These are phyloP conservation scores for Lydus trimaculatus DNA, from an alignment of 2,888 invertebrate genomes.

Conservation along the genomic window DNA sequence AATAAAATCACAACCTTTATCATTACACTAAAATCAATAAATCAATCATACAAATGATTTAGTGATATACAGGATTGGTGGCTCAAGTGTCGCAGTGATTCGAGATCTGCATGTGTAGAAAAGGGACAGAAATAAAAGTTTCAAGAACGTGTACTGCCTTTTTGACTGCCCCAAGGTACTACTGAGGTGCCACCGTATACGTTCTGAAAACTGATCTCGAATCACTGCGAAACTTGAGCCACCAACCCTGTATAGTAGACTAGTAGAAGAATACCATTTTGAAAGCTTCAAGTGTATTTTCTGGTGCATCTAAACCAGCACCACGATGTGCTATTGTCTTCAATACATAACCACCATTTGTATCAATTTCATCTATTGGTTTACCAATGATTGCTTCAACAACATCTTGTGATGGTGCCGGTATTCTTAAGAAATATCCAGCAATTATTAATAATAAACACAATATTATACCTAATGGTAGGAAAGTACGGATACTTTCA, in stretches of 20 bases:
- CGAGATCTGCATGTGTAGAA: too few relatives aligned
- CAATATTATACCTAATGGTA: slow-evolving; percentile 52
- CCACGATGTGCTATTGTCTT: slow-evolving; percentile 78
- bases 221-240: too few relatives aligned
- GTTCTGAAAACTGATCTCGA: too few relatives aligned
- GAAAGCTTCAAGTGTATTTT: slow-evolving; percentile 79
- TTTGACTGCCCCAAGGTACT: too few relatives aligned
- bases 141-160: too few relatives aligned
- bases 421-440: slow-evolving; percentile 64
- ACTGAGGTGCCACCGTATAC: too few relatives aligned
- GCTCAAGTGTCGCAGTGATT: too few relatives aligned
- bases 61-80: too few relatives aligned
- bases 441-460: slow-evolving; percentile 43
- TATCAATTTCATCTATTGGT: slow-evolving; percentile 61
- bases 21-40: not conserved
- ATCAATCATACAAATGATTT: not conserved
- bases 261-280: slow-evolving; percentile 64
- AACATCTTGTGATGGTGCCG: slow-evolving; percentile 57
- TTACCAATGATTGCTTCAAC: slow-evolving; percentile 63
- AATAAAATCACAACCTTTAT: slow-evolving; percentile 73
- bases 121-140: too few relatives aligned
- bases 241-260: too few relatives aligned
- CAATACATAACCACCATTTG: slow-evolving; percentile 62
- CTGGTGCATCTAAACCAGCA: slow-evolving; percentile 78
- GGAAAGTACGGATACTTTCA: slow-evolving; percentile 48